These are phyloP conservation scores for Macroglossus sobrinus DNA, from an alignment of 2,113 vertebrate species.

Conservation along the genomic window DNA sequence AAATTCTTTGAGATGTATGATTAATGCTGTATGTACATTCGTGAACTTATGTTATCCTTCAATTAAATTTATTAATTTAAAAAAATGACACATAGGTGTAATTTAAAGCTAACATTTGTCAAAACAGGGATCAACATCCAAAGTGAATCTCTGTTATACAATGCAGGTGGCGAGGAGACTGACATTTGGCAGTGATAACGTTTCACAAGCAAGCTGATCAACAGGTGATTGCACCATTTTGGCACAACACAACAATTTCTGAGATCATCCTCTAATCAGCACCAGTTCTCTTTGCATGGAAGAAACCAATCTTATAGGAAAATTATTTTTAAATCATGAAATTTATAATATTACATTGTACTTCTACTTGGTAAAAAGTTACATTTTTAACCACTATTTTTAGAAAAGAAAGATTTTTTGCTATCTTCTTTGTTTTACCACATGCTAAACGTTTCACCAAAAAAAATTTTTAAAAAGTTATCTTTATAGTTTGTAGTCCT, in stretches of 20 bases:
- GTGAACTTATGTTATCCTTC: background rate
- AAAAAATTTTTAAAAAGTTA: background rate
- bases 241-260: background rate
- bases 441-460: background rate
- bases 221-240: background rate
- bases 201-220: background rate
- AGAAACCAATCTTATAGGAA: background rate
- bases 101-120: background rate
- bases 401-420: background rate
- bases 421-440: background rate
- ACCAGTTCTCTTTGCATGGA: background rate
- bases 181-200: background rate
- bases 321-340: background rate
- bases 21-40: background rate
- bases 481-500: background rate
- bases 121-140: background rate
- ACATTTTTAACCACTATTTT: background rate
- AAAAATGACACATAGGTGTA: background rate
- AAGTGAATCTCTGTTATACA: background rate
- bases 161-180: background rate
- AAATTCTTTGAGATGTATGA: background rate
- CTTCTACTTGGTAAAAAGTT: background rate
- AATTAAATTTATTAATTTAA: slow-evolving; percentile 19
- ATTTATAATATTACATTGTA: background rate
- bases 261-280: background rate